A percentile compares a stretch with the other conserved stretches of the same genome.
Conservation (phyloP, 2,888 invertebrate species). For the Rhagonycha lutea region DNA sequence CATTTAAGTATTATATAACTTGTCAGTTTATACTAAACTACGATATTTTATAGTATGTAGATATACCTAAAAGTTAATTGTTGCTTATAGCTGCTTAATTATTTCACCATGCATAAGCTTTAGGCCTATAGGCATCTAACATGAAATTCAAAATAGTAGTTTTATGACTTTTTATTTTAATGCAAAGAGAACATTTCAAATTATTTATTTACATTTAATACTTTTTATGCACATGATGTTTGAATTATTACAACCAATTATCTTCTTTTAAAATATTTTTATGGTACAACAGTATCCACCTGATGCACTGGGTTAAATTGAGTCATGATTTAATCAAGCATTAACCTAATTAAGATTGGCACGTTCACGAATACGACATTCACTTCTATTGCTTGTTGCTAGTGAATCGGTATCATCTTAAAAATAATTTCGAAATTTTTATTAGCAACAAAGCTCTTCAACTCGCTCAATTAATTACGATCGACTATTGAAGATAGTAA, state of each 20-base stretch:
- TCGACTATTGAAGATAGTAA: background rate
- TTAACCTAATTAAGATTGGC: slow-evolving; percentile 42
- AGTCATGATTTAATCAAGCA: slow-evolving; percentile 35
- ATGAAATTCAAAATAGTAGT: no score
- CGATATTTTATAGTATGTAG: no score
- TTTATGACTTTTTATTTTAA: no score
- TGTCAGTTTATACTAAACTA: no score
- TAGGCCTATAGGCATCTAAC: no score
- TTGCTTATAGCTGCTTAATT: no score
- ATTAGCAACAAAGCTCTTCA: background rate
- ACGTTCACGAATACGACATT: slow-evolving; percentile 45
- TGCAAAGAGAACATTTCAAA: background rate
- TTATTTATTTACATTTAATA: background rate
- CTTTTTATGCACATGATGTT: background rate
- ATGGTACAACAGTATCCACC: background rate
- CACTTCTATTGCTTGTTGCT: slow-evolving; percentile 36
- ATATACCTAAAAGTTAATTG: no score
- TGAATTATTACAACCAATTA: background rate
- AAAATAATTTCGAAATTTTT: slow-evolving; percentile 17
- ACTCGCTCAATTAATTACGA: background rate
- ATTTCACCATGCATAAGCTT: no score
- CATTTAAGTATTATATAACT: no score
- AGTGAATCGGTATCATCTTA: slow-evolving; percentile 21
- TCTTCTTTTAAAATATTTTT: background rate
- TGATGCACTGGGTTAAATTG: slow-evolving; percentile 17